phyloP scores from a whole-genome alignment of 1,140 invertebrate genomes.

The Nasonia giraulti region DNA sequence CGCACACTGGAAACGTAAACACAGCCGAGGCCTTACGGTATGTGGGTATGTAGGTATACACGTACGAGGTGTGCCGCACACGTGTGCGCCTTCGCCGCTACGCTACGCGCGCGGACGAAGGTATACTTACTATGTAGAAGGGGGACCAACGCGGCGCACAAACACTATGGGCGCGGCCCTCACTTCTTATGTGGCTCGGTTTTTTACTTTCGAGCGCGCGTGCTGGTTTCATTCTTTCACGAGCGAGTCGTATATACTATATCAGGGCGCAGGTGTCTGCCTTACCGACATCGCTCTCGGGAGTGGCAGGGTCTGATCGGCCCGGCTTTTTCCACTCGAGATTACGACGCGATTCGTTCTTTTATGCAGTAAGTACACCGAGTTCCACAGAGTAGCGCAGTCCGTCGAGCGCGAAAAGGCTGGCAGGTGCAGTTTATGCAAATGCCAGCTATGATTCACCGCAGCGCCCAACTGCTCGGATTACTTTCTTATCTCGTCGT shows the following conservation, averaged over 20 bases:
- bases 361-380: too few species aligned
- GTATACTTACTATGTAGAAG: background rate
- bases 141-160: background rate
- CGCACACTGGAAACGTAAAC: conserved; percentile 53
- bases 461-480: too few species aligned
- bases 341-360: too few species aligned
- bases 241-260: background rate
- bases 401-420: too few species aligned
- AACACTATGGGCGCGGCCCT: conserved; percentile 32
- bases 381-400: too few species aligned
- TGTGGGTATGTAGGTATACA: background rate
- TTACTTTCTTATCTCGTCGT: too few species aligned
- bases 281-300: background rate
- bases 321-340: too few species aligned
- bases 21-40: conserved; percentile 24
- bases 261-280: background rate
- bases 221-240: background rate
- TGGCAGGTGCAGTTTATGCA: conserved; percentile 25
- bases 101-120: too few species aligned
- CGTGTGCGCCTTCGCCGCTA: background rate
- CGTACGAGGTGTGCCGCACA: background rate
- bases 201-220: too few species aligned
- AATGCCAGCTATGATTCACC: background rate
- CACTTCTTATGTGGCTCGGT: background rate
- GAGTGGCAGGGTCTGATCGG: too few species aligned